These are phyloP conservation scores for Paradisaea rubra DNA, from an alignment of 2,113 vertebrate genomes.

Conservation along the genomic window DNA sequence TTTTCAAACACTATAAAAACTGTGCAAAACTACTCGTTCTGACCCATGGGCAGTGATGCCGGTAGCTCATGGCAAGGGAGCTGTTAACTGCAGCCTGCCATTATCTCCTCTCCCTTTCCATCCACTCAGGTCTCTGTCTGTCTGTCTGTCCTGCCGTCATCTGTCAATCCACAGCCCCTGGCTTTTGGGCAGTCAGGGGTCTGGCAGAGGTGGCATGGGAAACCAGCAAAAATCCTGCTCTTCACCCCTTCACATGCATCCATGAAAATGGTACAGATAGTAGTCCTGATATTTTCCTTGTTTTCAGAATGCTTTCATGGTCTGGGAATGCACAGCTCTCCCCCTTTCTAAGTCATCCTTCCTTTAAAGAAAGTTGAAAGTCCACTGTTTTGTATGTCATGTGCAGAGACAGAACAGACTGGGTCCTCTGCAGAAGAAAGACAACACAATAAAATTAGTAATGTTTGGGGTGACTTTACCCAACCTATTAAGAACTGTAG, in stretches of 20 bases:
- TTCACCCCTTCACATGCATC: background rate
- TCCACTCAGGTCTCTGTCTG: background rate
- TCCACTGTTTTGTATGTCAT: background rate
- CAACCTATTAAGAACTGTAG: background rate
- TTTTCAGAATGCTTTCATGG: background rate
- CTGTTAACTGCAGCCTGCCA: background rate
- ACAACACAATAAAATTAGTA: background rate
- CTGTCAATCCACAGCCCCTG: background rate
- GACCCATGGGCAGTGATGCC: background rate
- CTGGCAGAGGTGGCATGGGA: background rate
- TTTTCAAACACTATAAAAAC: background rate
- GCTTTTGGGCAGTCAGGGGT: background rate
- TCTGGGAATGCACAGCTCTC: background rate
- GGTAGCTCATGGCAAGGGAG: background rate
- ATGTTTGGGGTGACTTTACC: background rate
- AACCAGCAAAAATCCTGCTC: background rate
- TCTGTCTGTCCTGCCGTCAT: background rate
- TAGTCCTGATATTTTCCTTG: background rate
- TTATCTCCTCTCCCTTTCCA: background rate
- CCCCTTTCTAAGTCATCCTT: background rate
- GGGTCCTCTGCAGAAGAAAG: background rate
- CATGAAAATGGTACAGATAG: background rate
- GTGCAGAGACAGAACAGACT: background rate
- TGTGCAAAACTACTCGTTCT: background rate
- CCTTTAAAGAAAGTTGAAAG: background rate